Base-by-base conservation (phyloP, 2,888 invertebrate genomes). In the Thumatha senex region DNA sequence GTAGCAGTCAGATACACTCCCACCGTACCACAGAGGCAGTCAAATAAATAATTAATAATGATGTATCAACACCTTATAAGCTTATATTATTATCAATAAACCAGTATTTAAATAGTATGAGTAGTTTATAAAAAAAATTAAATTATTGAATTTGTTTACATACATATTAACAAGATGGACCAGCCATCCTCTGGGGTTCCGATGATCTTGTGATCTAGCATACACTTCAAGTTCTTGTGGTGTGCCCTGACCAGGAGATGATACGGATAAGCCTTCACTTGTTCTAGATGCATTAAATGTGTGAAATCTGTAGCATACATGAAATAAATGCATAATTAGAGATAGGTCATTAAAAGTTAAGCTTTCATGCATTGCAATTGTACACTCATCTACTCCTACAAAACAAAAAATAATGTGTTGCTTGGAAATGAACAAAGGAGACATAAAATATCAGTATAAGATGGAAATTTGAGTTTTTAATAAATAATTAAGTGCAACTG, bases 131-230 rank as follows among this genome's bases (percentile, higher is more conserved):
- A 11, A 15, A 10, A 10, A 35, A 35, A n/a, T 29, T 13, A 9
- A 12, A 29, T 11, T 4, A 24, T 29, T 43, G 11, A 24, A 18
- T 38, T 52, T 18, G 13, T 31, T 50, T 30, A 82, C 83, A 77
- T 84, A 94, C 93, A 93, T 93, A 93, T 99, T 99, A 57, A 99
- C 96, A 61, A 99, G 93, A 92, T 99, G 98, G 56, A 98, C 98
- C 62, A 99, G 94, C 98, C 98, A 99, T 52, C 98, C 98, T 64
- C 97, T 94, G 11, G 97, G 97, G 69, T 95, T 95, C 74, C 98
- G 94, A 48, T 95, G 94, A 86, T 98, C 98, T 54, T 86, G 86
- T 48, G 96, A 95, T 70, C 94, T 92, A 31, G 97, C 96, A 74
- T 92, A 95, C 56, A 94, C 83, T 71, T 92, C 90, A 39, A 69